Evolutionary conservation across 2,888 invertebrate genomes (phyloP), one percentile per base, ranked within the genome.

Genomic region (Zeuzera pyrina): DNA sequence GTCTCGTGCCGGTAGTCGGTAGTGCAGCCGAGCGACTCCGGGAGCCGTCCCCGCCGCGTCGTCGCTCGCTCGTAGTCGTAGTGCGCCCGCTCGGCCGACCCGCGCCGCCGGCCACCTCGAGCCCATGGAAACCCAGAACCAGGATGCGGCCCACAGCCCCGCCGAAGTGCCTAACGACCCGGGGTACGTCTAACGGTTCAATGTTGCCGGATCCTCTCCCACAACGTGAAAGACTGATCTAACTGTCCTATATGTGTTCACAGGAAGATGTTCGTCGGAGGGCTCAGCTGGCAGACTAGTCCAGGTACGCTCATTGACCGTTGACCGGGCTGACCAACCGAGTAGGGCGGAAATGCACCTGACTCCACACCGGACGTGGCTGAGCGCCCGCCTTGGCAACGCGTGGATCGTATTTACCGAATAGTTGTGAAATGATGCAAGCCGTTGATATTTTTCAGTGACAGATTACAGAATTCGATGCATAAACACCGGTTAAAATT

Each of bases 231-330:
- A n/a, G 4, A 12, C 13, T 8, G 51, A 55, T 60, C 70, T 74
- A 65, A 77, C 60, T 25, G 13, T 3, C 25, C 56, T 65, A 72
- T 83, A 85, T 87, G 87, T 89, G 85, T 60, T 94, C 94, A 63
- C 91, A 98, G 98, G 88, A 98, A 98, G 93, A 98, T 98, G 97
- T 98, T 98, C 91, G 96, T 98, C 87, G 98, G 98, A 73, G 98
- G 98, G 72, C 91, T 98, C 78, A 97, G 97, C 88, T 98, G 98
- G 98, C 98, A 98, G 89, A 98, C 98, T 74, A 97, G 97, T 89
- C 97, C 97, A 92, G 97, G 97, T 98, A 89, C 73, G 78, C 76
- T 64, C 61, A 60, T 58, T 67, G 59, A 66, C 64, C 64, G 64
- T 65, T 65, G 59, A 57, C 53, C 56, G 57, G 57, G 50, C 64